phyloP scores from a whole-genome alignment of 2,888 invertebrate species.

The Pristionchus entomophagus region DNA sequence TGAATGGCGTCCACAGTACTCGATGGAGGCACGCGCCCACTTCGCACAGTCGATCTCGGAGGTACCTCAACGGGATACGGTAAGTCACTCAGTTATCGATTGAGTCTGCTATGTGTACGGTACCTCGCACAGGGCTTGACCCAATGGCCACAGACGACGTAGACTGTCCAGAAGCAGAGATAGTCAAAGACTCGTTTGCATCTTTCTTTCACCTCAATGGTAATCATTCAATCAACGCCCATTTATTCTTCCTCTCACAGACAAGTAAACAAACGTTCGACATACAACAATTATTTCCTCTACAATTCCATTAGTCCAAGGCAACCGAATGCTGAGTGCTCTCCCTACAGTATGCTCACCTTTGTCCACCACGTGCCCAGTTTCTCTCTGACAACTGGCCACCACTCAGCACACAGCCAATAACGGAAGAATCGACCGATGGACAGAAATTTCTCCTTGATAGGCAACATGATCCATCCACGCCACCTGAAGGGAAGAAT shows the following conservation, averaged over 20 bases:
- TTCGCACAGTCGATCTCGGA: constrained; percentile 50
- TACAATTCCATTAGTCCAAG: too few relatives aligned
- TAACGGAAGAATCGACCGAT: constrained; percentile 58
- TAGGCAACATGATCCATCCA: constrained; percentile 44
- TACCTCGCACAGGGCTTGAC: constrained; percentile 52
- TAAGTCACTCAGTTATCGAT: neutral
- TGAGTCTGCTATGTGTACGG: neutral
- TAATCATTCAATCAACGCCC: neutral
- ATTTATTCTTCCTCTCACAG: too few relatives aligned
- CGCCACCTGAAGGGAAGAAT: constrained; percentile 4
- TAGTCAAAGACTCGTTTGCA: constrained; percentile 58
- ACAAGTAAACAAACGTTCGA: too few relatives aligned
- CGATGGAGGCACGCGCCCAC: constrained; percentile 51
- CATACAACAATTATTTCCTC: too few relatives aligned
- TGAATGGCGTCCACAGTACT: constrained; percentile 53
- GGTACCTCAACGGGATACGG: constrained; percentile 48
- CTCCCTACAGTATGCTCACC: neutral
- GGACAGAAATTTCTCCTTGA: constrained; percentile 40
- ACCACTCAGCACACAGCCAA: constrained; percentile 73
- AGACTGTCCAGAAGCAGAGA: constrained; percentile 61
- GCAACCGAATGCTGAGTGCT: too few relatives aligned
- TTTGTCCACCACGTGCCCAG: constrained; percentile 29
- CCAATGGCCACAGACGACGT: constrained; percentile 65
- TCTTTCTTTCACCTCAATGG: constrained; percentile 56
- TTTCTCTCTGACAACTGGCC: constrained; percentile 65